Evolutionary conservation across 2,797 vertebrate genomes (phyloP), one percentile per base, ranked within the genome.

Genomic region (Anguilla obscura): DNA sequence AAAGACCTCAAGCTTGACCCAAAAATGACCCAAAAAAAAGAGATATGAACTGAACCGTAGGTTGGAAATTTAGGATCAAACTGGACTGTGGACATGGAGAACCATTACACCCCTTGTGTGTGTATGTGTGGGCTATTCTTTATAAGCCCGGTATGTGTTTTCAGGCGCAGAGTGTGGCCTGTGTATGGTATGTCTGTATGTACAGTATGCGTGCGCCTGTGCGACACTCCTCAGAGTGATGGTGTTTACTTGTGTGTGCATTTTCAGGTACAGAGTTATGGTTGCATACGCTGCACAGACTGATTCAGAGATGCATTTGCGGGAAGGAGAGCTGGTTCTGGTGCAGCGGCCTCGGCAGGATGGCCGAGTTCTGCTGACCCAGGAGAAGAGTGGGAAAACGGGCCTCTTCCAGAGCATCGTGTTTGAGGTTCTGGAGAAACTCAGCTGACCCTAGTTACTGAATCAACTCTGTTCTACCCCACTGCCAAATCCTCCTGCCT

Each of bases 281-380:
- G 89, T 91, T 52, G 93, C 94, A 0, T 95, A 96, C 93, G 92
- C 93, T 90, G 95, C 96, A 86, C 95, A 96, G 90, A 95, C 88
- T 0, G 95, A 96, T 36, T 94, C 95, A 0, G 96, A 97, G 90
- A 90, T 96, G 88, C 96, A 94, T 84, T 93, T 97, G 90, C 93
- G 95, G 84, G 96, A 96, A 90, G 96, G 96, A 90, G 96, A 97
- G 88, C 56, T 93, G 0, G 96, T 97, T 50, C 90, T 96, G 8
- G 93, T 96, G 88, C 96, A 96, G 91, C 95, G 93, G 91, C 94
- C 93, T 74, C 94, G 96, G 56, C 93, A 94, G 4, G 96, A 96
- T 0, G 95, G 96, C 71, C 93, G 95, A 36, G 86, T 96, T 85
- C 94, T 96, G 85, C 88, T 96, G 58, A 97, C 95, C 36, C 96